These are phyloP conservation scores for Plagodis dolabraria DNA, from an alignment of 2,888 invertebrate species.

Conservation along the genomic window DNA sequence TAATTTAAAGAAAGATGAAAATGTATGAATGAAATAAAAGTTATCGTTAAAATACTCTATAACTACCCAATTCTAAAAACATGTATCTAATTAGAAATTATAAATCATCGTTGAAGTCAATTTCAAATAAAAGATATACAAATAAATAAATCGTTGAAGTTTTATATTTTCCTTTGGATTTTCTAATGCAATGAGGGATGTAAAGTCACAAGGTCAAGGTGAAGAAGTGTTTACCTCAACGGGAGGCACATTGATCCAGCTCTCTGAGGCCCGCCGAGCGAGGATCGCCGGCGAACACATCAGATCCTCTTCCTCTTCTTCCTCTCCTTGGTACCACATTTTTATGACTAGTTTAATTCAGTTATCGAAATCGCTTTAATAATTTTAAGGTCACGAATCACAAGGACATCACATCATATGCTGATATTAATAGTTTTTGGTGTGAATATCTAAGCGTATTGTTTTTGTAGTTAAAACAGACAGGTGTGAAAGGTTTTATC, in stretches of 20 bases:
- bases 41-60: too few species aligned
- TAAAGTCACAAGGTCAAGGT: conserved; percentile 25
- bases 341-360: conserved; percentile 41
- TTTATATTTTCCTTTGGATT: too few species aligned
- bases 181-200: background rate
- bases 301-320: conserved; percentile 93
- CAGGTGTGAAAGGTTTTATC: conserved; percentile 40
- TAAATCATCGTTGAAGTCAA: too few species aligned
- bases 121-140: too few species aligned
- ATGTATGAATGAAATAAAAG: too few species aligned
- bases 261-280: conserved; percentile 94
- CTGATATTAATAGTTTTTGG: conserved; percentile 1
- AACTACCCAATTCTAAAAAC: too few species aligned
- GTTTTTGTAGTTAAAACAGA: conserved; percentile 25
- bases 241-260: conserved; percentile 95
- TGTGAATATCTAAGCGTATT: conserved; percentile 7
- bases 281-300: conserved; percentile 94
- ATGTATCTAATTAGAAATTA: too few species aligned
- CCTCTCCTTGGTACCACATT: conserved; percentile 92
- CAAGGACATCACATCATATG: conserved; percentile 31
- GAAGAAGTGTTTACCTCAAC: conserved; percentile 87
- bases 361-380: background rate
- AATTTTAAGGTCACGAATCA: conserved; percentile 34
- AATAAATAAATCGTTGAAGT: too few species aligned
- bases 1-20: too few species aligned